A percentile compares a stretch with the other conserved stretches of the same genome.
Evolutionary conservation across 2,888 invertebrate genomes (phyloP).

Genomic region (Acleris holmiana): DNA sequence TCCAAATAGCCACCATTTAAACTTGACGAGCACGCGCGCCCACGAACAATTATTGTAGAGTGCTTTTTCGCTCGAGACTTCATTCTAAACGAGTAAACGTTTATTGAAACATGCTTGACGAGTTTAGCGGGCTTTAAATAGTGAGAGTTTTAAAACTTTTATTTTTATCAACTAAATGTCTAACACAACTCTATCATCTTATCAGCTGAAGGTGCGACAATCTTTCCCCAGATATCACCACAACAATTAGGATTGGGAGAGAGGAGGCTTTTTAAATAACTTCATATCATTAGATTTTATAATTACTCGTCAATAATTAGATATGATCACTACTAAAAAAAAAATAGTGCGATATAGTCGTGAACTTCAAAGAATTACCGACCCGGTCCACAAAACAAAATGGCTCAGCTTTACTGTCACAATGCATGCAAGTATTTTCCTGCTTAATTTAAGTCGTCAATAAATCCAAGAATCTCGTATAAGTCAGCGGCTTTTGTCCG

Average conservation of each 20-base stretch:
- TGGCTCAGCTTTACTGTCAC: background rate
- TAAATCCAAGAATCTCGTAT: background rate
- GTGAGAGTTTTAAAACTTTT: background rate
- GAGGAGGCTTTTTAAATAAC: no score
- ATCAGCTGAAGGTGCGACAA: no score
- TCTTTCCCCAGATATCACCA: no score
- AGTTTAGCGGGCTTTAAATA: background rate
- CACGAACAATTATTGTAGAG: constrained; percentile 37
- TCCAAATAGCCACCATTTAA: constrained; percentile 27
- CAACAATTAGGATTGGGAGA: no score
- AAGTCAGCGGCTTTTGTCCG: constrained; percentile 3
- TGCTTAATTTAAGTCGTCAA: constrained; percentile 6
- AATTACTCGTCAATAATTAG: no score
- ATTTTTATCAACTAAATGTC: no score
- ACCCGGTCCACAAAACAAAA: no score
- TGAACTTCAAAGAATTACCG: no score
- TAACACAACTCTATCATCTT: no score
- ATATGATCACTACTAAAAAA: no score
- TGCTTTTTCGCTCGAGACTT: constrained; percentile 27
- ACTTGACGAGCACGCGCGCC: constrained; percentile 34
- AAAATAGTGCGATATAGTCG: no score
- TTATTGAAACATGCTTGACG: background rate
- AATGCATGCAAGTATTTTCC: background rate
- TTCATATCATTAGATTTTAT: no score
- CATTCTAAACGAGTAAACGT: background rate